Conservation (phyloP, 2,797 vertebrate genomes). For the Syngnathus acus region DNA sequence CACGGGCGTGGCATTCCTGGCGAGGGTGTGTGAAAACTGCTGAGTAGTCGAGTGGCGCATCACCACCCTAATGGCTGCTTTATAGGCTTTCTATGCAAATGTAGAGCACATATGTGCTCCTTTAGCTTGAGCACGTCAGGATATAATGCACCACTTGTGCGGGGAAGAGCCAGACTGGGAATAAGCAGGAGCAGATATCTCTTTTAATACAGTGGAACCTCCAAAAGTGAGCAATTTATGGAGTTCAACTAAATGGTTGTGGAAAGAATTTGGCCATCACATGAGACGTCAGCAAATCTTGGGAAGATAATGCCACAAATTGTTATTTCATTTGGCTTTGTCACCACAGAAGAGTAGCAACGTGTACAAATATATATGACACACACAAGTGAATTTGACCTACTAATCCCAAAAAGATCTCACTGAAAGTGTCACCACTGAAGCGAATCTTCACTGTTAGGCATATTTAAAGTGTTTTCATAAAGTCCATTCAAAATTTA, state of each 20-base stretch:
- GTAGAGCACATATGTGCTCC: neutral
- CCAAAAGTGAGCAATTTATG: neutral
- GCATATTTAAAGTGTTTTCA: no score
- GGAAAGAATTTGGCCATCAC: neutral
- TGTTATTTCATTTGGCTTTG: neutral
- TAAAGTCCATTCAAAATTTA: no score
- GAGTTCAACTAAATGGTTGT: neutral
- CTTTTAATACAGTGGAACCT: neutral
- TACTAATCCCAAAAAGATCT: no score
- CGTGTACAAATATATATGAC: no score
- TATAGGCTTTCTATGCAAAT: conserved; percentile 1
- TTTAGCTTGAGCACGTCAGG: neutral
- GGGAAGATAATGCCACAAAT: no score
- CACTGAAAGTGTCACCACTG: no score
- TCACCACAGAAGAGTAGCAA: neutral
- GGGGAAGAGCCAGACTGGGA: neutral
- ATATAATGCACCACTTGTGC: neutral
- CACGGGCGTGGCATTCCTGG: conserved; percentile 17
- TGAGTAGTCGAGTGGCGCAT: conserved; percentile 10
- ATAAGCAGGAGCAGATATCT: neutral
- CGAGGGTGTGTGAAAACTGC: conserved; percentile 18
- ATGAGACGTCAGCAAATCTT: no score
- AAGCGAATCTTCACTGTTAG: no score
- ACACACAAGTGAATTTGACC: no score
- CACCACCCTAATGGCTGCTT: conserved; percentile 1